Base-by-base conservation (phyloP, 2,113 vertebrate species). In the Pluvialis apricaria region DNA sequence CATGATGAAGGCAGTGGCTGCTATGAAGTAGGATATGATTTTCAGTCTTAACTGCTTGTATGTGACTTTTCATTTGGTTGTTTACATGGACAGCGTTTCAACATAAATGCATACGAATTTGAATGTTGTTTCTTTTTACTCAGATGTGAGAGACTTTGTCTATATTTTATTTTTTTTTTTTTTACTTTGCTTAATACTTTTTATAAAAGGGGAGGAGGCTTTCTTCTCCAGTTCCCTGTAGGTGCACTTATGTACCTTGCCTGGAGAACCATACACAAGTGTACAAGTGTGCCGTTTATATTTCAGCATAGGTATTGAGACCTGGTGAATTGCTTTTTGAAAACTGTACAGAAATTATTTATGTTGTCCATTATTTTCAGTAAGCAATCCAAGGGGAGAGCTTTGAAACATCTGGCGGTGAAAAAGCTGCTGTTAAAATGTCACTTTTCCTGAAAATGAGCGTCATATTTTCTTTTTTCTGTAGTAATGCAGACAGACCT, bases 361-460 rank as follows among this genome's bases (percentile, higher is more conserved):
- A 36, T 77, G 45, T 80, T 94, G n/a, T 40, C 84, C 47, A 6
- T 47, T 89, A 38, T 60, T 82, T 51, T 73, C 34, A 36, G 10
- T 47, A 26, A 88, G 60, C n/a, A 38, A 15, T 42, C 34, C 16
- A 28, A 36, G 36, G 44, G 60, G 88, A 72, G 60, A 86, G 58
- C 58, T 86, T 49, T 65, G 91, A 70, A 92, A 86, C 61, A 73
- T 10, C 61, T 65, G 49, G 61, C 34, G 40, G 16, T 61, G 71
- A 75, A 75, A 72, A 87, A 89, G 70, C 91, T 97, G 75, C 82
- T 64, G 77, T 91, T 87, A 88, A 97, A 95, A 95, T 78, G 89
- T 87, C 52, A 38, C 29, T 91, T 88, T 69, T 80, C 83, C 82
- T 49, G 79, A 51, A 95, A 77, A 52, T 32, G 57, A 45, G 7